Percentiles rank a stretch among this genome's conserved stretches.
Conservation (phyloP, 2,888 invertebrate genomes). For the Chloromyia formosa region DNA sequence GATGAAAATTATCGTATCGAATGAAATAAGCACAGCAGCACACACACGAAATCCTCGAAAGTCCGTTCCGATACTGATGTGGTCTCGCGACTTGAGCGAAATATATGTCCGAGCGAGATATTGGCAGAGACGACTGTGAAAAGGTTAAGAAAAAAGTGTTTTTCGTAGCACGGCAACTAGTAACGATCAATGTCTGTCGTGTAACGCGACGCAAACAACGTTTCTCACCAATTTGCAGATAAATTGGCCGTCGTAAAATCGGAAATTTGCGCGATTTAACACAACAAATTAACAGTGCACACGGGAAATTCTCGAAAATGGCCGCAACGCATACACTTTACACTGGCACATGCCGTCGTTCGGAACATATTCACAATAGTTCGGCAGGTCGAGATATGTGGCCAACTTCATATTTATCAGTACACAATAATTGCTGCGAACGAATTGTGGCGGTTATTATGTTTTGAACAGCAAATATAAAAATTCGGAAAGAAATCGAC, state of each 20-base stretch:
- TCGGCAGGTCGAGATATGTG: neutral
- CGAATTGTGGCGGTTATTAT: too few species aligned
- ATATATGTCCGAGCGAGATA: neutral
- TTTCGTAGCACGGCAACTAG: slow-evolving; percentile 23
- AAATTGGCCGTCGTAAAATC: slow-evolving; percentile 54
- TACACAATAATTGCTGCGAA: neutral
- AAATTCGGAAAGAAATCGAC: too few species aligned
- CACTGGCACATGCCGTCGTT: slow-evolving; percentile 71
- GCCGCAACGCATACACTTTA: slow-evolving; percentile 71
- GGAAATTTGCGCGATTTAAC: slow-evolving; percentile 57
- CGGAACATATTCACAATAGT: slow-evolving; percentile 42
- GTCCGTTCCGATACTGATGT: too few species aligned
- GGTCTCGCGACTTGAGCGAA: neutral
- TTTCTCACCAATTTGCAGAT: slow-evolving; percentile 16
- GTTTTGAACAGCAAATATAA: too few species aligned
- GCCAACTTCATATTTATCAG: slow-evolving; percentile 1
- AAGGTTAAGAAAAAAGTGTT: slow-evolving; percentile 23
- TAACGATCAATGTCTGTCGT: slow-evolving; percentile 9
- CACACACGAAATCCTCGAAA: neutral
- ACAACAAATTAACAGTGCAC: slow-evolving; percentile 66
- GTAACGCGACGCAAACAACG: slow-evolving; percentile 33
- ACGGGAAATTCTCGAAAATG: slow-evolving; percentile 73
- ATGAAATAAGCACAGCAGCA: neutral
- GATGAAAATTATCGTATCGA: too few species aligned
- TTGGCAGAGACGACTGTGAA: slow-evolving; percentile 10